phyloP scores from a whole-genome alignment of 2,888 invertebrate genomes.

The Megalurothrips usitatus region DNA sequence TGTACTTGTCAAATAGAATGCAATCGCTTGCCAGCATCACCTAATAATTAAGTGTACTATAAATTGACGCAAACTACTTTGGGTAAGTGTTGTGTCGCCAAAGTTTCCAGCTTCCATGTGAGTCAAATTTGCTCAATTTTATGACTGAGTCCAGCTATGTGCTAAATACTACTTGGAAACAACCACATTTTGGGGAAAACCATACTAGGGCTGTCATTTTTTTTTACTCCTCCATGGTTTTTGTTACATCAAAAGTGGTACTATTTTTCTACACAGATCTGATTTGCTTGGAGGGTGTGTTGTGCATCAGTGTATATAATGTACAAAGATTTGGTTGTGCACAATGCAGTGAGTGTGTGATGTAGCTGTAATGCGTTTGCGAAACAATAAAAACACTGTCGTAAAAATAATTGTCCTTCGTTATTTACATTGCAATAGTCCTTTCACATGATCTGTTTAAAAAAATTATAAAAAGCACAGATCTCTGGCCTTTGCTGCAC shows the following conservation, averaged over 20 bases:
- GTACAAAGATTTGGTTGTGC: constrained; percentile 18
- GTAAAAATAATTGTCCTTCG: background rate
- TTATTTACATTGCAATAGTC: background rate
- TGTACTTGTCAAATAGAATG: background rate
- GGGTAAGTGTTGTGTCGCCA: background rate
- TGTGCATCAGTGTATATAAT: constrained; percentile 14
- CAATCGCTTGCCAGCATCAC: background rate
- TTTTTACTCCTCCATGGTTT: background rate
- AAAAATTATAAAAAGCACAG: background rate
- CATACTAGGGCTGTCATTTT: background rate
- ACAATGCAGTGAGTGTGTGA: constrained; percentile 24
- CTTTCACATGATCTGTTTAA: background rate
- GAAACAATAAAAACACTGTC: background rate
- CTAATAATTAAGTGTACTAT: background rate
- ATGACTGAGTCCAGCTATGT: background rate
- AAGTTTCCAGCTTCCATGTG: background rate
- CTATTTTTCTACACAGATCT: background rate
- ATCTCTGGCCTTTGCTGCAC: background rate
- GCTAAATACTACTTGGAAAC: background rate
- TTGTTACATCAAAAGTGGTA: background rate
- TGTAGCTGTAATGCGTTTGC: background rate
- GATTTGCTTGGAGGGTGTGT: background rate
- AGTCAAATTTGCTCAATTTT: background rate
- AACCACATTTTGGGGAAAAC: background rate
- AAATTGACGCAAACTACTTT: too few relatives aligned